Conservation (phyloP, 2,888 invertebrate species). For the Chironomus riparius region DNA sequence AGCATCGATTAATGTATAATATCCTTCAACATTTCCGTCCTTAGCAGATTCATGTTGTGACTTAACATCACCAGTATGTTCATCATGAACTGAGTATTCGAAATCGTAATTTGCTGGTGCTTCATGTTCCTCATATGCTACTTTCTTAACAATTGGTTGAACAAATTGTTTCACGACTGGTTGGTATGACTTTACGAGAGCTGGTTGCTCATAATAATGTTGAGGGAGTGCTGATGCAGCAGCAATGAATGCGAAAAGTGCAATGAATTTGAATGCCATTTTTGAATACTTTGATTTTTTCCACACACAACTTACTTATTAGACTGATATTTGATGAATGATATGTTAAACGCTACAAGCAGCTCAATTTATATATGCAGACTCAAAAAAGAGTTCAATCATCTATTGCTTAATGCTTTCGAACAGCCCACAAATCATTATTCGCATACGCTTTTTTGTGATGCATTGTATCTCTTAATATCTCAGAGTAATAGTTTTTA, state of each 20-base stretch:
- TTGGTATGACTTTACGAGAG: background rate
- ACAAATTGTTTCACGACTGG: background rate
- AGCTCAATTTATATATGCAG: too few species aligned
- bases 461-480: too few species aligned
- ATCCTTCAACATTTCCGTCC: background rate
- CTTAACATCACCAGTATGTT: constrained; percentile 2
- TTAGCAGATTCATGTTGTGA: background rate
- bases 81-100: constrained; percentile 4
- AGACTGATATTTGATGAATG: background rate
- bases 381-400: too few species aligned
- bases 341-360: too few species aligned
- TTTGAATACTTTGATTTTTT: background rate
- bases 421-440: too few species aligned
- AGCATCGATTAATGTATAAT: constrained; percentile 17
- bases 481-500: too few species aligned
- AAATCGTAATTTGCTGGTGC: constrained; percentile 17
- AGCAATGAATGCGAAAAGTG: constrained; percentile 8
- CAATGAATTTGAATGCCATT: constrained; percentile 13
- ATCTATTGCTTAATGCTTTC: too few species aligned
- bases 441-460: too few species aligned
- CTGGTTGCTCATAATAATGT: background rate
- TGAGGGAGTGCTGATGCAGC: constrained; percentile 13
- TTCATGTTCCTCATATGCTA: background rate
- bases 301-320: background rate
- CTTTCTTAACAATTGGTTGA: constrained; percentile 4